Evolutionary conservation across 2,888 invertebrate genomes (phyloP), one percentile per base, ranked within the genome.

Genomic region (Elaeidobius kamerunicus): DNA sequence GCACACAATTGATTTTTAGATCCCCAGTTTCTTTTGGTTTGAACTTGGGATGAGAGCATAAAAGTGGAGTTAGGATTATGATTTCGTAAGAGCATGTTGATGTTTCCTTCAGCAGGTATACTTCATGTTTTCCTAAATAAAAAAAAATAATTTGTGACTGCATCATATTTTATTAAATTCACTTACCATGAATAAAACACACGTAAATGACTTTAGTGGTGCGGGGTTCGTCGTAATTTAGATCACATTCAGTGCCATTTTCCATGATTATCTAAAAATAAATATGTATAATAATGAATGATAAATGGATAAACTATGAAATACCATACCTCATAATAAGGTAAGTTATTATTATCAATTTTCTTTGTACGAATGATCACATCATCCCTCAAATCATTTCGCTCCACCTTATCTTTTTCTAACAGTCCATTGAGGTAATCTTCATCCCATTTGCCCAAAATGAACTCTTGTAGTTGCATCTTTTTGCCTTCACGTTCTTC

Each of bases 21-120:
- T 91, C 90, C 12, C 83, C 86, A 2, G 84, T 81, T 62, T 88
- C 87, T 66, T 84, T 83, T 0, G 88, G 84, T 64, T 85, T 86
- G 67, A 89, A 99, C 55, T 84, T 83, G 0, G 96, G 95, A 76
- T 97, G 96, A 27, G 79, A 77, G 67, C 99, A 99, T 1, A 99
- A 76, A 7, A 86, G 73, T 0, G 91, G 86, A 0, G 96, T 91
- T 16, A 96, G 76, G 11, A 98, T 88, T 11, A 97, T 83, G 2
- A 86, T 86, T 73, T 97, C 96, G 69, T 98, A 98, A 71, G 93
- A 90, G 68, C 98, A 98, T 0, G 91, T 93, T 0, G 92, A 88
- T 0, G 86, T 89, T 73, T 97, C 97, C 67, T 95, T 95, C 56
- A 97, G 80, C 0, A 91, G 91, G 69, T 90, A 92, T 2, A 97